A percentile compares a stretch with the other conserved stretches of the same genome.
Conservation (phyloP, 2,797 vertebrate genomes). For the Hoplostethus atlanticus region DNA sequence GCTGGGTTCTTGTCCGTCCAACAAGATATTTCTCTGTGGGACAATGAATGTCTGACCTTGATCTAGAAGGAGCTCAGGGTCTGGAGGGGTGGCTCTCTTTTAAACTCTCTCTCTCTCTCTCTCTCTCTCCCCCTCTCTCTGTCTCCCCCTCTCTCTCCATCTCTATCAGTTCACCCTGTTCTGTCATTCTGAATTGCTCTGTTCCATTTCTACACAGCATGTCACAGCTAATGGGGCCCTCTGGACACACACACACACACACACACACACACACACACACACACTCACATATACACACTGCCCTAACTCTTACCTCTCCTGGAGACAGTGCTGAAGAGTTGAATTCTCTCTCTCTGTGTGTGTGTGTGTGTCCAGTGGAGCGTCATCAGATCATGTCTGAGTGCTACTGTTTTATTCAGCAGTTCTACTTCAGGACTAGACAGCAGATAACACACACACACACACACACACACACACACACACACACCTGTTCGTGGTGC, state of each 20-base stretch:
- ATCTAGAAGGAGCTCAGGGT: constrained; percentile 9
- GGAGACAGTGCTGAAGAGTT: constrained; percentile 53
- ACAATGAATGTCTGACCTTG: constrained; percentile 46
- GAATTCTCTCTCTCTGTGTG: constrained; percentile 7
- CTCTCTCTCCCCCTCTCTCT: constrained; percentile 43
- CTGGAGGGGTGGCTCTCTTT: constrained; percentile 13
- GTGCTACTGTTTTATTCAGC: background rate
- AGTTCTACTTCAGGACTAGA: background rate
- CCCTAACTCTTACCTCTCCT: constrained; percentile 44
- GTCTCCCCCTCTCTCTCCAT: constrained; percentile 39
- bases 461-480: constrained; percentile 1
- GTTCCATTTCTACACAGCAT: constrained; percentile 49
- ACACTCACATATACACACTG: constrained; percentile 8
- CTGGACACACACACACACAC: background rate
- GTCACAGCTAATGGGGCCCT: constrained; percentile 52
- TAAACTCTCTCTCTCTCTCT: constrained; percentile 43
- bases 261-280: background rate
- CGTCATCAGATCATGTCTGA: constrained; percentile 3
- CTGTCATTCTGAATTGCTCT: constrained; percentile 53
- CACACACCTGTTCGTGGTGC: constrained; percentile 7
- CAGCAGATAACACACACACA: too few relatives aligned
- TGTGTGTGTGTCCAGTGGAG: constrained; percentile 2
- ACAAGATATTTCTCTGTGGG: constrained; percentile 25
- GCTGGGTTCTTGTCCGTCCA: too few relatives aligned
- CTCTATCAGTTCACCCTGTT: constrained; percentile 41